Evolutionary conservation across 1,140 invertebrate species (phyloP), one percentile per base, ranked within the genome.

Genomic region (Dryas iulia): DNA sequence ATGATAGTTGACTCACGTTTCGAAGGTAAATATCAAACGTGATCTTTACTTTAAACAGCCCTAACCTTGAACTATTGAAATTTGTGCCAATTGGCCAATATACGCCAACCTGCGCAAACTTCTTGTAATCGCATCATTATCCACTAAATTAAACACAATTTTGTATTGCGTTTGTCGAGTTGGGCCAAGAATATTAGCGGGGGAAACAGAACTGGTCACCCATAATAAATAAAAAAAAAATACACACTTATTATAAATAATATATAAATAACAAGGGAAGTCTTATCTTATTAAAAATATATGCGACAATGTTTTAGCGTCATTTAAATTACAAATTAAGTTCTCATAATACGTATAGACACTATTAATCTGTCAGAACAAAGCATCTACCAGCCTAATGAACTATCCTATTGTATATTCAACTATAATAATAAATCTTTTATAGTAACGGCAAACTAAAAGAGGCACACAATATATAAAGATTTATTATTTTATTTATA

Each of bases 51-150:
- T 26, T 47, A 11, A 24, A 66, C 30, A 35, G n/a, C 39, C 64
- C 21, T 66, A 59, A 66, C 64, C 64, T 66, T 66, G 64, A 60
- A 60, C 56, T 66, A 66, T 59, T 53, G 33, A 35, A 52, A 52
- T 28, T 61, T 61, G 56, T 56, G 24, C 53, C 53, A 56, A 26
- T 56, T 56, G 53, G 53, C 53, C 53, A 56, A 56, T 56, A 56
- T 56, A 25, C 24, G 21, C 53, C 53, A 56, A 56, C 24, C 39
- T 18, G 39, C 39, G 39, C 39, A 47, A 47, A 47, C 21, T 47
- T 47, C 39, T 47, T 47, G 14, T 47, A 47, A 47, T 21, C 39
- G 18, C 39, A 10, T 47, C 39, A 47, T 47, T 47, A 47, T 47
- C 39, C 39, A 47, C 14, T 18, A 21, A 14, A 47, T 47, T 47